A percentile compares a stretch with the other conserved stretches of the same genome.
Conservation (phyloP, 2,113 vertebrate species). For the Cromileptes altivelis region DNA sequence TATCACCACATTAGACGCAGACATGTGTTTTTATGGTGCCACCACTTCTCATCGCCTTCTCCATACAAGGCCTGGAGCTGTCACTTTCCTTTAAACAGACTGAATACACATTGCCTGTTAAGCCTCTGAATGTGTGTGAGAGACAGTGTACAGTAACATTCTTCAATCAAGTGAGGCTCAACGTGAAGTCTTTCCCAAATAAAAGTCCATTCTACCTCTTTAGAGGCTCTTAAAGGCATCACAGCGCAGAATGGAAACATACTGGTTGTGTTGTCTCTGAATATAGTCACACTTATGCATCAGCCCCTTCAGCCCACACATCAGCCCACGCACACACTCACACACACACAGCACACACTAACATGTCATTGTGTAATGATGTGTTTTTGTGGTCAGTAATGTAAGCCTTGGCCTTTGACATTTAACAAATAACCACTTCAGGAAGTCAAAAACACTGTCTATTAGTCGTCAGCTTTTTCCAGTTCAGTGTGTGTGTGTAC, state of each 20-base stretch:
- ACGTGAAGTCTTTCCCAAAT: not conserved
- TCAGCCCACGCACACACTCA: constrained; percentile 7
- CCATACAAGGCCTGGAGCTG: constrained; percentile 76
- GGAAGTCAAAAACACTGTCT: constrained; percentile 55
- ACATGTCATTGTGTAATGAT: constrained; percentile 43
- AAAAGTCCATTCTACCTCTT: not conserved
- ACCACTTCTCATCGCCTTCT: constrained; percentile 36
- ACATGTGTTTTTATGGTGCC: constrained; percentile 18
- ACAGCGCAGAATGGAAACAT: constrained; percentile 21
- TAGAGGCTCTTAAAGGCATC: not conserved
- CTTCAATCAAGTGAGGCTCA: not conserved
- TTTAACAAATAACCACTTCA: constrained; percentile 65
- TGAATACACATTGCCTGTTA: constrained; percentile 51
- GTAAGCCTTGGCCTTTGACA: constrained; percentile 69
- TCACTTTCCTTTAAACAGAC: constrained; percentile 75
- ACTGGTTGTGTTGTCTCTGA: constrained; percentile 2
- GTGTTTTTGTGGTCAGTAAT: constrained; percentile 53
- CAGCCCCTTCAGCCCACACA: constrained; percentile 35
- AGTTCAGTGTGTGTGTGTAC: not conserved
- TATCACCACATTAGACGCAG: constrained; percentile 25
- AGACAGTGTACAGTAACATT: not conserved
- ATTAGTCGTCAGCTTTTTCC: not conserved
- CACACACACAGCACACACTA: constrained; percentile 16
- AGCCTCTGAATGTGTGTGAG: not conserved
- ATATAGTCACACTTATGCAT: constrained; percentile 21